These are phyloP conservation scores for Bradysia coprophila DNA, from an alignment of 1,140 invertebrate genomes.

Conservation along the genomic window DNA sequence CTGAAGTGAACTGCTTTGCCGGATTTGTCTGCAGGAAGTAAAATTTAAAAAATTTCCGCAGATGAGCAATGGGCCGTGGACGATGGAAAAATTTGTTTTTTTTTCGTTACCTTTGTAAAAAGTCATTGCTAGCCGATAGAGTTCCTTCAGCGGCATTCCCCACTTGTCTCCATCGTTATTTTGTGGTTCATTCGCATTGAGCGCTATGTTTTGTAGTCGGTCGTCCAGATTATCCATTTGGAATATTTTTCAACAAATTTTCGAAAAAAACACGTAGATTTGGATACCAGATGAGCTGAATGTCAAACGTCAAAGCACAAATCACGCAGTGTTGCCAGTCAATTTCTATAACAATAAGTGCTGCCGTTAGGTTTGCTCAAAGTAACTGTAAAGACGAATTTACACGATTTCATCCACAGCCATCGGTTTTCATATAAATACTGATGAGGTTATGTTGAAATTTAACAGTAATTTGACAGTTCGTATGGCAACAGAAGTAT, in stretches of 20 bases:
- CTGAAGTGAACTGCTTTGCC: constrained; percentile 87
- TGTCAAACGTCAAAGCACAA: background rate
- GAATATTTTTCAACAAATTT: background rate
- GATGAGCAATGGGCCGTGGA: background rate
- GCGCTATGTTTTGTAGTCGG: background rate
- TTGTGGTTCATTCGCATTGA: background rate
- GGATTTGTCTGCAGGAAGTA: constrained; percentile 60
- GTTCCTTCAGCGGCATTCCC: constrained; percentile 51
- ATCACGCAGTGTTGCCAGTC: background rate
- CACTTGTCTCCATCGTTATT: constrained; percentile 24
- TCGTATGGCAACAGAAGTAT: background rate
- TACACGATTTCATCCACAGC: background rate
- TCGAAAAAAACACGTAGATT: background rate
- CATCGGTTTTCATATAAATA: too few species aligned
- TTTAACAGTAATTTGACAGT: too few species aligned
- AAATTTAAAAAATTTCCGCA: constrained; percentile 2
- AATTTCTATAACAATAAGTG: background rate
- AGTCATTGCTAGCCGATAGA: constrained; percentile 68
- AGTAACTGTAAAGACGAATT: too few species aligned
- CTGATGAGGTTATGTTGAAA: too few species aligned
- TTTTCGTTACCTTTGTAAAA: constrained; percentile 66
- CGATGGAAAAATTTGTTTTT: constrained; percentile 2
- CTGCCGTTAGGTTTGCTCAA: background rate
- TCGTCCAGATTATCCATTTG: background rate
- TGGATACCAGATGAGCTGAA: background rate